Evolutionary conservation across 2,888 invertebrate genomes (phyloP), one percentile per base, ranked within the genome.

Genomic region (Limenitis camilla): DNA sequence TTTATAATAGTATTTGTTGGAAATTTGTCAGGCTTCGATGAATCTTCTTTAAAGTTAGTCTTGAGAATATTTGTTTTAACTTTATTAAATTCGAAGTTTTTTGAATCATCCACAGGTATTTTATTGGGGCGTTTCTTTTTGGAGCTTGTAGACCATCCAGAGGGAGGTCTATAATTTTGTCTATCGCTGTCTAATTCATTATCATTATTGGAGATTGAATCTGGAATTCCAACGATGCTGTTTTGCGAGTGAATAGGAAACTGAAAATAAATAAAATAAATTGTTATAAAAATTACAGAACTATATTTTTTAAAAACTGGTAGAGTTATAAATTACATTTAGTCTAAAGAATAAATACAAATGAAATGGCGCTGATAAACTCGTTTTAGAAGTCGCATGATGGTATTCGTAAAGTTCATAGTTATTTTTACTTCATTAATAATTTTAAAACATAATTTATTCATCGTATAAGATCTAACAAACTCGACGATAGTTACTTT

Each of bases 131-230:
- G 42, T 43, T 50, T 45, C 32, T 45, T 60, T 45, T 39, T 61
- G 44, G 19, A 64, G 61, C n/a, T 62, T 0, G 88, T 89, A 1
- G 90, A 89, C 90, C 90, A 90, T 51, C 86, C 86, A 6, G 84
- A 80, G 0, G 90, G 90, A 0, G 89, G 81, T 29, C 87, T 76
- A 64, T 89, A 90, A 55, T 78, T 81, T 27, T 78, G 75, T 60
- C 88, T 87, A 50, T 77, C 88, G 36, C 78, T 76, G 56, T 81
- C 84, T 5, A 85, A 61, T 10, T 77, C 78, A 47, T 84, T 80
- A 58, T 83, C 80, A 55, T 76, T 74, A 7, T 71, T 69, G 41
- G 74, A 78, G 29, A 89, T 81, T 5, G 81, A 69, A 61, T 89
- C 88, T 3, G 80, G 81, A 4, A 78, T 65, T 7, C 81, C 84